Base-by-base conservation (phyloP, 1,140 invertebrate species). In the Pseudomyrmex gracilis region DNA sequence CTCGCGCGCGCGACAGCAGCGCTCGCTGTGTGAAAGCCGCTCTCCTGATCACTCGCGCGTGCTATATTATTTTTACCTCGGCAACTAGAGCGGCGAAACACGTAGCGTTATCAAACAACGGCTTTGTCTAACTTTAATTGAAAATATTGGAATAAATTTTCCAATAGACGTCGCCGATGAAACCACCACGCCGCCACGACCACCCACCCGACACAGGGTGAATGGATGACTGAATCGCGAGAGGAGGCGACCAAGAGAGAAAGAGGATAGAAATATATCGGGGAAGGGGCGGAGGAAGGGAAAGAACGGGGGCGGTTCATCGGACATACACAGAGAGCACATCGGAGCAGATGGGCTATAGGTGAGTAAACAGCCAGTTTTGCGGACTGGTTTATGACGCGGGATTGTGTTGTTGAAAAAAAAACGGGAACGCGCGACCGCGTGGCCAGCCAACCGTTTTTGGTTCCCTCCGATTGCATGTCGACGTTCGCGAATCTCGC, bases 71-170 rank as follows among this genome's bases (percentile, higher is more conserved):
- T 93, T 93, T 93, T 93, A 90, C 87, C 86, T 87, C 83, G 83
- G 89, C 86, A 89, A 92, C 90, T 92, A 87, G 85, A 88, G 85
- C 89, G 86, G 82, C 87, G 87, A 89, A 92, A 90, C 88, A 86
- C 84, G 84, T 82, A 85, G 89, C 91, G 92, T 92, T 92, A 92
- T 90, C 87, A 87, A 89, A 85, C 88, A 74, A 51, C 82, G 86
- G 87, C 92, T 92, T 94, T 94, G 93, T 94, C 86, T 87, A 92
- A 92, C 90, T 93, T 94, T 94, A 94, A 94, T 94, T 94, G 93
- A 94, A 94, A 94, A 94, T 94, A 94, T 94, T 93, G 94, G 92
- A 94, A 94, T 94, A 93, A 94, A 94, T 93, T 92, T 92, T 92
- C 91, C 91, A 93, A 93, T 91, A 91, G 90, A 91, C 83, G 85